Base-by-base conservation (phyloP, 2,888 invertebrate species). In the Clepsis dumicolana region DNA sequence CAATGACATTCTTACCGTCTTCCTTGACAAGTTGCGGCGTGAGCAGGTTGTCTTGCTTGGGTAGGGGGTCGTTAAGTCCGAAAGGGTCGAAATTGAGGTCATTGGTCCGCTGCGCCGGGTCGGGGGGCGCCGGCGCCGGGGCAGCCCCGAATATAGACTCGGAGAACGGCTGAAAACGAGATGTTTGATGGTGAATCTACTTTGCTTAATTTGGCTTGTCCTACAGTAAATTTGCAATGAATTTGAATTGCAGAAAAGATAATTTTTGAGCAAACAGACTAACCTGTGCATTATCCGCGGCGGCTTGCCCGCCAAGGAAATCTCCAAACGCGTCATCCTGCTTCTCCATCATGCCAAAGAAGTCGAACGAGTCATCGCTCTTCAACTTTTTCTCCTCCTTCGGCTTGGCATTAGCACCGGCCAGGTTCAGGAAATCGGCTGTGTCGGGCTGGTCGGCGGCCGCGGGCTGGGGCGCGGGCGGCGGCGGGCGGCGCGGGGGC, bases 11-110 rank as follows among this genome's bases (percentile, higher is more conserved):
- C 77, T 77, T 72, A 91, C 91, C 88, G 62, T 91, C 91, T 25
- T 90, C 91, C 24, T 86, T 83, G 12, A 85, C 67, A 10, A 81
- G 72, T 32, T 83, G 82, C 4, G 94, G 94, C 0, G 93, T 86
- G 1, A 94, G 81, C 57, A 94, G 70, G 0, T 89, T 85, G 57
- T 94, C 93, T 52, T 90, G 86, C 65, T 91, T 88, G 14, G 90
- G 91, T 73, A 90, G 74, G 1, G 90, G 91, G 4, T 94, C 91
- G 75, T 93, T 90, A 27, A 93, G 87, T 0, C 95, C 96, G 80
- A 96, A 96, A 5, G 96, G 96, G 80, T 96, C 96, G 78, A 96
- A 96, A 70, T 94, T 87, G 65, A 87, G 80, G 48, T 29, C 3
- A 29, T 74, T 80, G 0, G 75, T 53, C 2, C 0, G 75, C 52